Evolutionary conservation across 2,888 invertebrate species (phyloP), one percentile per base, ranked within the genome.

Genomic region (Macaria notata): DNA sequence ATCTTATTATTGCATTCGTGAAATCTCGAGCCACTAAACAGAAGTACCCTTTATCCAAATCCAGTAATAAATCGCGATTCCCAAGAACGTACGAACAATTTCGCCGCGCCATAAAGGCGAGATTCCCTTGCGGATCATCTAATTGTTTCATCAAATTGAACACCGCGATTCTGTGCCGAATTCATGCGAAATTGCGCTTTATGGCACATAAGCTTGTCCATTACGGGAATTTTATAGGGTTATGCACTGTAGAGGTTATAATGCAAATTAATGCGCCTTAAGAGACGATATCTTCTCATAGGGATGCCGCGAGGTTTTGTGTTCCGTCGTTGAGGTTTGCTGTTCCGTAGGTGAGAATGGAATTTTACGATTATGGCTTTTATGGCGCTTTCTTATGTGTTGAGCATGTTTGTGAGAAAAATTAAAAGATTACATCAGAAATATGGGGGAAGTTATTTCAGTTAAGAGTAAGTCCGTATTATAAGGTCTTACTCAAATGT

Each of bases 221-320:
- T 84, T 85, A 85, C 77, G 42, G 76, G 78, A 79, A 82, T 85
- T 87, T 88, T 87, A 84, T 86, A 84, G 83, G 85, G 84, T 82
- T 84, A 82, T 87, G 85, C 84, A 83, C 79, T 77, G 75, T 70
- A 68, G 71, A 73, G 75, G 74, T 75, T 77, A 79, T 87, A 86
- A 88, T 87, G 87, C 86, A 86, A 86, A 86, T 86, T 86, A 86
- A 88, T 86, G 82, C 77, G 72, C 70, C 79, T 76, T 78, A 71
- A 76, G 85, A 85, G 83, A 79, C 75, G 77, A 69, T 73, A 57
- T 65, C 61, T 70, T 31, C 43, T 65, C 46, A 19, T 71, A 86
- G 84, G 87, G 87, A 64, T 86, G 81, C 4, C 74, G 68, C 65
- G 38, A 29, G 30, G 31, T 33, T 31, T 19, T 19, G 19, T 19